phyloP scores from a whole-genome alignment of 1,140 invertebrate species.

The Drosophila parvula region DNA sequence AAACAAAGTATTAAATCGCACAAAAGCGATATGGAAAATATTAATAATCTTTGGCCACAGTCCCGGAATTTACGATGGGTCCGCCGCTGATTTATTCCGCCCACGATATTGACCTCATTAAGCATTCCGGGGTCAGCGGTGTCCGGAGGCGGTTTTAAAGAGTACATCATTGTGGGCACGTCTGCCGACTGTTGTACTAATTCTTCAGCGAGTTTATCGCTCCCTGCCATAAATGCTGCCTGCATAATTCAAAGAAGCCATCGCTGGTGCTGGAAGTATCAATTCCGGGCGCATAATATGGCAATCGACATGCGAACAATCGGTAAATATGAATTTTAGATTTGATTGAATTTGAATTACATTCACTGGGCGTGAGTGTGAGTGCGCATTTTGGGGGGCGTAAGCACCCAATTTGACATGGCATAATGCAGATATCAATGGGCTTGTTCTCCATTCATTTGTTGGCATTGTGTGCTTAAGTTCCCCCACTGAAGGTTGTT shows the following conservation, averaged over 20 bases:
- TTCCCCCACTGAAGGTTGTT: neutral
- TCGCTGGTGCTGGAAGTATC: slow-evolving; percentile 8
- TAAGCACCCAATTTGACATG: slow-evolving; percentile 20
- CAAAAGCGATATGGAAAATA: slow-evolving; percentile 74
- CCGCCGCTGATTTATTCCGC: slow-evolving; percentile 58
- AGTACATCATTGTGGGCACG: neutral
- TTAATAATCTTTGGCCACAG: slow-evolving; percentile 67
- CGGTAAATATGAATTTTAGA: slow-evolving; percentile 51
- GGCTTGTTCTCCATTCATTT: slow-evolving; percentile 4
- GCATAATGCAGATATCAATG: slow-evolving; percentile 13
- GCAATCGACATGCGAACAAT: slow-evolving; percentile 28
- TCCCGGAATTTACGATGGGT: slow-evolving; percentile 50
- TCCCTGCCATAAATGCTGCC: slow-evolving; percentile 25
- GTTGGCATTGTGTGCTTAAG: neutral
- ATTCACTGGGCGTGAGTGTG: slow-evolving; percentile 1
- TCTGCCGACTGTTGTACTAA: slow-evolving; percentile 17
- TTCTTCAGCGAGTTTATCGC: slow-evolving; percentile 23
- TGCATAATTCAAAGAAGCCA: slow-evolving; percentile 37
- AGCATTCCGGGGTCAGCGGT: slow-evolving; percentile 31
- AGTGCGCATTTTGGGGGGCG: neutral
- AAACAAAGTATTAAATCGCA: slow-evolving; percentile 64
- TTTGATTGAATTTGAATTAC: slow-evolving; percentile 50
- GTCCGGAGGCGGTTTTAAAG: slow-evolving; percentile 33
- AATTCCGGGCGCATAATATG: slow-evolving; percentile 44
- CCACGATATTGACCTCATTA: slow-evolving; percentile 49